Evolutionary conservation across 2,113 vertebrate genomes (phyloP).

Genomic region (Glaucomys volans): DNA sequence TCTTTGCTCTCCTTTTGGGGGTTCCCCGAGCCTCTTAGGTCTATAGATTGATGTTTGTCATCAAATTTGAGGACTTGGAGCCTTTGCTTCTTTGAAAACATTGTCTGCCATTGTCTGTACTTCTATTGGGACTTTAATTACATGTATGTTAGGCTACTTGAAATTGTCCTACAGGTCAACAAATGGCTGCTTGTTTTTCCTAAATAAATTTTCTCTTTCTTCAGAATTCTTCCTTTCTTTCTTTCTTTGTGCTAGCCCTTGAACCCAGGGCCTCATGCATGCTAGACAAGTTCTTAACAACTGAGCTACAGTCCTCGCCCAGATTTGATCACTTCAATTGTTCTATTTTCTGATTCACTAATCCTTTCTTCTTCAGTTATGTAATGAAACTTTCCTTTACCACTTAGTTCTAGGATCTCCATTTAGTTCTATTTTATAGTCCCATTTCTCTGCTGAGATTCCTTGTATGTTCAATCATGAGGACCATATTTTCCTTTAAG

Average conservation of each 20-base stretch:
- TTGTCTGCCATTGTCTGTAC: conserved; percentile 17
- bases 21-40: not conserved
- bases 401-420: not conserved
- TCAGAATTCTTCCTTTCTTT: not conserved
- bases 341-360: not conserved
- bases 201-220: not conserved
- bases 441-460: not conserved
- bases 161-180: not conserved
- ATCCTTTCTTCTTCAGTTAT: not conserved
- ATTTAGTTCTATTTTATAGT: not conserved
- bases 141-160: not conserved
- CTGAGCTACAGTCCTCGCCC: not conserved
- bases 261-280: no score
- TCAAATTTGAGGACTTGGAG: not conserved
- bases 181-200: not conserved
- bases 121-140: not conserved
- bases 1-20: not conserved
- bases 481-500: not conserved
- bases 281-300: no score
- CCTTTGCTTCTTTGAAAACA: not conserved
- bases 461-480: not conserved
- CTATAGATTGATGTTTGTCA: not conserved
- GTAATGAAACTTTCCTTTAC: not conserved
- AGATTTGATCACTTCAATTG: not conserved
- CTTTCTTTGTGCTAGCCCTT: no score